Base-by-base conservation (phyloP, 2,113 vertebrate species). In the Leptobrachium ailaonicum region DNA sequence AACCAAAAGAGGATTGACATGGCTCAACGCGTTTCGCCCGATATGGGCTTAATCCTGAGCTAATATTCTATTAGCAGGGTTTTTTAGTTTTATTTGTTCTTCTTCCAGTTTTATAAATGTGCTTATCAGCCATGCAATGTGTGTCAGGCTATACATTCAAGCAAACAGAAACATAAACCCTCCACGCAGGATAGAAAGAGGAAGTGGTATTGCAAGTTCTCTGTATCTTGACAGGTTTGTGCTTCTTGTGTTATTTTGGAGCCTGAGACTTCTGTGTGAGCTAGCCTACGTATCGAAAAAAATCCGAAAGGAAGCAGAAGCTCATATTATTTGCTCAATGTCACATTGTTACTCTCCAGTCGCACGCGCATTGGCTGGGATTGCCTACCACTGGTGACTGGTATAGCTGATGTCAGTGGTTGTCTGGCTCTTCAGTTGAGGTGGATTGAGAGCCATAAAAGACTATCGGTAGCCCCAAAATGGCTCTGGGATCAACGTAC, bases 401-500 rank as follows among this genome's bases (percentile, higher is more conserved):
- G 20, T 32, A 32, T 32, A 32, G 20, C 20, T 32, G 20, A 32
- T 32, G 20, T 32, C 20, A 32, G 20, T 32, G 20, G 20, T 32
- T 32, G 20, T 32, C 20, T 32, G 20, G 20, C 20, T 32, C 20
- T 32, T 32, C 20, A 32, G 20, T 32, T 32, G 20, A 32, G 20
- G 20, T 8, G 41, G 32, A 32, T 60, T 20, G 9, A 44, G 14
- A 9, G 20, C 20, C 20, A 32, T 32, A 32, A 32, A 32, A 68
- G 66, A 20, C 41, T 9, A 13, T 67, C 50, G 5, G 41, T 4
- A 9, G 20, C 14, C 14, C 68, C 43, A 80, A 68, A 88, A 94
- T 91, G 89, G 83, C 92, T 64, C 83, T 88, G 86, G 82, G 90
- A 73, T 95, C 96, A 83, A 83, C 93, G 40, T 96, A 96, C 85